A percentile compares a stretch with the other conserved stretches of the same genome.
Evolutionary conservation across 2,113 vertebrate genomes (phyloP).

Genomic region (Psammodynastes pulverulentus): DNA sequence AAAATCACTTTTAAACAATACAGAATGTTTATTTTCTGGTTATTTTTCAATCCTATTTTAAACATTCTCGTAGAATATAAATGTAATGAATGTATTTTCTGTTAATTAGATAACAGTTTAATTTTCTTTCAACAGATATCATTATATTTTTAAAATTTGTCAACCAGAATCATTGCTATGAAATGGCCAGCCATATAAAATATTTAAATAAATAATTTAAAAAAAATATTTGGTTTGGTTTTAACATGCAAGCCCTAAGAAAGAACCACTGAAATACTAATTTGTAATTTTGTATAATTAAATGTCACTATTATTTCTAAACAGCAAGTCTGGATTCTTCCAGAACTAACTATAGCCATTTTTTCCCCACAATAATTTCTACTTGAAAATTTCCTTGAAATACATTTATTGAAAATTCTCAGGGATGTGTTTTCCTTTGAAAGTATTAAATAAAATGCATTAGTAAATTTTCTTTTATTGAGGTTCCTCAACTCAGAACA

Average conservation of each 20-base stretch:
- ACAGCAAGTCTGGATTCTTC: slow-evolving; percentile 22
- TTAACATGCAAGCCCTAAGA: not conserved
- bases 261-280: not conserved
- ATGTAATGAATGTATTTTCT: not conserved
- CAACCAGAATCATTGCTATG: not conserved
- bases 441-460: slow-evolving; percentile 45
- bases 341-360: slow-evolving; percentile 32
- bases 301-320: slow-evolving; percentile 13
- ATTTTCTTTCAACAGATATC: not conserved
- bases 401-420: slow-evolving; percentile 42
- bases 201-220: not conserved
- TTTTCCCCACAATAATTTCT: slow-evolving; percentile 38
- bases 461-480: slow-evolving; percentile 53
- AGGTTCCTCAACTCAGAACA: slow-evolving; percentile 42
- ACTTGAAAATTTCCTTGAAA: slow-evolving; percentile 48
- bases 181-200: not conserved
- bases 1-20: not conserved
- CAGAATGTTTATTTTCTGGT: not conserved
- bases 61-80: not conserved
- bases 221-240: not conserved
- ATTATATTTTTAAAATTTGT: not conserved
- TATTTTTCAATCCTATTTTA: not conserved
- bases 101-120: not conserved
- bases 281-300: not conserved
- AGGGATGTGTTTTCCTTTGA: slow-evolving; percentile 32